Base-by-base conservation (phyloP, 2,113 vertebrate genomes). In the Myotis yumanensis region DNA sequence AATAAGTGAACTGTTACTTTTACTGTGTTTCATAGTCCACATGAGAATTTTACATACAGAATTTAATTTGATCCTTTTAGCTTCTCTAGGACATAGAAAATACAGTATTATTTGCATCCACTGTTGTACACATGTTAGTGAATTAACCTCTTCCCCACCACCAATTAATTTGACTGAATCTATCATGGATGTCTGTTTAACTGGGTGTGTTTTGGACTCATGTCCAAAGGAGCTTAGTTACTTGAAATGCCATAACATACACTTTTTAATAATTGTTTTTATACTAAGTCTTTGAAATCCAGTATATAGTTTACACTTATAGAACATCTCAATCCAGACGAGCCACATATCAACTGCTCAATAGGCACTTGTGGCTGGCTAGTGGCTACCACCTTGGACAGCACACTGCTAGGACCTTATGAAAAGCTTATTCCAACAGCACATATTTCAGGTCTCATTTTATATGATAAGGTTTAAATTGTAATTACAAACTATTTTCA, bases 241-340 rank as follows among this genome's bases (percentile, higher is more conserved):
- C 46, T 68, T 72, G 17, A 90, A 66, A 62, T 77, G 25, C 18
- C 59, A 28, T 54, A 86, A 62, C 18, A 83, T 51, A 22, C 43
- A 18, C 54, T 64, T 85, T 88, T 85, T 37, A 73, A 32, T 51
- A 85, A n/a, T 10, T 46, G 62, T 84, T 87, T 93, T 77, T 46
- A 66, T 86, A 43, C 28, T 23, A 88, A 85, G n/a, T 76, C 59
- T 93, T 93, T 96, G n/a, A 96, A 91, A 90, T 76, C 11, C 32
- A 90, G 2, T 30, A 37, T 71, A 1, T 43, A 72, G 46, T 86
- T 88, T 82, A 75, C 2, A 52, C 22, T 71, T 91, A 77, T 6
- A 94, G 51, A n/a, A 81, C 35, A 89, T 64, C 37, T 81, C 72
- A 68, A 9, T 62, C 90, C 72, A 72, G 25, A 52, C 7, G 9